These are phyloP conservation scores for Meiosimyza platycephala DNA, from an alignment of 2,888 invertebrate species.

Conservation along the genomic window DNA sequence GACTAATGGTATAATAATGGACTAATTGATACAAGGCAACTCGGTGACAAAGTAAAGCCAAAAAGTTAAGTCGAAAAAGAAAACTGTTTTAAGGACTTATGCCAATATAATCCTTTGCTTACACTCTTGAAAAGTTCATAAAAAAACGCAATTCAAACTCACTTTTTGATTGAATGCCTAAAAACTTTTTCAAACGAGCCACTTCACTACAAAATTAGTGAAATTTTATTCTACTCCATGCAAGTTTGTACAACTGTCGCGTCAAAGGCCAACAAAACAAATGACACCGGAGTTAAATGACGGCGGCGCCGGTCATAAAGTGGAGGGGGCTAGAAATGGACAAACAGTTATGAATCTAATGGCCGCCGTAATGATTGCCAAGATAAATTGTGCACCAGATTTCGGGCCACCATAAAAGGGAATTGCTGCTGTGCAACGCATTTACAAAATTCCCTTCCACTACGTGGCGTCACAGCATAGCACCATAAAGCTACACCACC, in stretches of 20 bases:
- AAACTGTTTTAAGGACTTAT: no score
- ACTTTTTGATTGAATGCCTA: no score
- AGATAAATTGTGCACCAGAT: constrained; percentile 24
- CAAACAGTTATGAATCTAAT: constrained; percentile 23
- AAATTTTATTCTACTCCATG: background rate
- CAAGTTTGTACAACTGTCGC: background rate
- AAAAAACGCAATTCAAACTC: no score
- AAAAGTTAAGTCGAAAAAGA: no score
- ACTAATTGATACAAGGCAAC: no score
- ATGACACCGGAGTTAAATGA: constrained; percentile 46
- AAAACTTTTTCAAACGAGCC: no score
- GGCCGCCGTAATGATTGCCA: constrained; percentile 29
- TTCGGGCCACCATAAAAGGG: constrained; percentile 9
- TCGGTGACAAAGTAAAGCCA: no score
- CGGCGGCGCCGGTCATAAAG: constrained; percentile 21
- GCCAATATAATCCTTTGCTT: no score
- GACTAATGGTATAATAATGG: no score
- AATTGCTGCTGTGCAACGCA: constrained; percentile 14
- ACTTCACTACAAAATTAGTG: background rate
- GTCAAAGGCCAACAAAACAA: constrained; percentile 27
- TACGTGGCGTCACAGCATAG: background rate
- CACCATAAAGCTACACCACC: background rate
- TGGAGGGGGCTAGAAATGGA: constrained; percentile 14
- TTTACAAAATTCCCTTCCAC: constrained; percentile 6
- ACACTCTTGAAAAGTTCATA: no score